Evolutionary conservation across 2,797 vertebrate genomes (phyloP).

Genomic region (Distichodus sexfasciatus): DNA sequence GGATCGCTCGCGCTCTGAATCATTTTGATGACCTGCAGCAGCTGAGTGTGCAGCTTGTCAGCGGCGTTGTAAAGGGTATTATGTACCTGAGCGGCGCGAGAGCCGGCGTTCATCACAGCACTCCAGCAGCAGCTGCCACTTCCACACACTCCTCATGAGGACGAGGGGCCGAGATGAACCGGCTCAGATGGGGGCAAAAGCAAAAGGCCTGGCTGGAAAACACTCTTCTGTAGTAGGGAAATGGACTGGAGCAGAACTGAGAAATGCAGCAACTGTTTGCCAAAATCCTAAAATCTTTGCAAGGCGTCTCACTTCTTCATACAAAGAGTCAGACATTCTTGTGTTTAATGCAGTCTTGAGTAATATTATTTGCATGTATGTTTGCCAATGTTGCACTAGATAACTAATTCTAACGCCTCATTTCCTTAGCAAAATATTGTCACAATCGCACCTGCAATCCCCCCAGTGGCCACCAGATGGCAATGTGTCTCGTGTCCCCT

Average conservation of each 20-base stretch:
- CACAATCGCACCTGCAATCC: too few species aligned
- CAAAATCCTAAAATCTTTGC: too few species aligned
- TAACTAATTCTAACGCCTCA: too few species aligned
- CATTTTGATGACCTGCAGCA: constrained; percentile 72
- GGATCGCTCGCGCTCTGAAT: constrained; percentile 73
- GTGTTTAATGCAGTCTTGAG: too few species aligned
- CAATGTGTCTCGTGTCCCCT: too few species aligned
- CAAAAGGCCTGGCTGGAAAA: constrained; percentile 48
- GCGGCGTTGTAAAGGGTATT: constrained; percentile 69
- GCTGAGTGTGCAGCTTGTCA: constrained; percentile 76
- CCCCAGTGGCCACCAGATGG: too few species aligned
- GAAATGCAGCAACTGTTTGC: background rate
- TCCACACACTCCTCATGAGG: constrained; percentile 49
- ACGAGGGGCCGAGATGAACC: constrained; percentile 50
- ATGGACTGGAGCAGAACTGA: constrained; percentile 19
- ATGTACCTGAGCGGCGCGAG: constrained; percentile 66
- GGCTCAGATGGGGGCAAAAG: constrained; percentile 49
- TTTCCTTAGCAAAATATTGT: too few species aligned
- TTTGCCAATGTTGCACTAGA: too few species aligned
- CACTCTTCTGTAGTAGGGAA: constrained; percentile 47
- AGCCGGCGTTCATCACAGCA: constrained; percentile 59
- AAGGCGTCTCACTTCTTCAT: too few species aligned
- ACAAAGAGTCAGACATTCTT: too few species aligned
- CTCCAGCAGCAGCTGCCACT: background rate
- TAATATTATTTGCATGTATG: too few species aligned